Evolutionary conservation across 1,140 invertebrate genomes (phyloP), one percentile per base, ranked within the genome.

Genomic region (Megalonaias nervosa): DNA sequence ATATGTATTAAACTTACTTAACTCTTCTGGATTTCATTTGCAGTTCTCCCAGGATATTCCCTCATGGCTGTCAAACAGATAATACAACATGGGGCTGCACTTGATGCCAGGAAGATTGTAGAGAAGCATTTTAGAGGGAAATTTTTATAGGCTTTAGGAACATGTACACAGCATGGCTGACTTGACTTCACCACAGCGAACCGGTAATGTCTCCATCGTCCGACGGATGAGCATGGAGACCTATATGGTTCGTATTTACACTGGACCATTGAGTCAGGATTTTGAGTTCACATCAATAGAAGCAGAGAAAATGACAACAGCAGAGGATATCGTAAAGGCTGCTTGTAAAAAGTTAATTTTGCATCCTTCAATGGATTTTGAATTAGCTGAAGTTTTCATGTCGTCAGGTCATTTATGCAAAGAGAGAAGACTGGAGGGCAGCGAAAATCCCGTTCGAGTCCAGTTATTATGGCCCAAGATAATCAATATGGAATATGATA

Each of bases 391-490:
- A 92, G 97, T 98, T 19, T 92, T 94, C 74, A 95, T 95, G 23
- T 91, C 92, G 5, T 84, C 88, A n/a, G 92, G 95, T 19, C 94
- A 95, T 85, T 95, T 97, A 88, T 98, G 97, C 89, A 98, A 98
- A 89, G 97, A 98, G 91, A 92, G 97, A 77, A 92, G 97, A 84
- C 93, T 99, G 21, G 95, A 95, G 64, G 92, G 94, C 59, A 92
- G 93, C 38, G 97, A 99, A 89, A 96, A 95, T 85, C 97, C 97
- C 2, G 97, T 98, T 14, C 95, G 95, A 31, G 93, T 98, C 55
- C 97, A 98, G 94, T 92, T 97, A 82, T 92, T 99, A 14, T 99
- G 97, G 97, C 97, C 97, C 21, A 96, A 96, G 75, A 79, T 85
- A 38, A 79, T 85, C 23, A 84, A 83, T 62, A 76, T 74, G 16